Evolutionary conservation across 2,797 vertebrate species (phyloP), one percentile per base, ranked within the genome.

Genomic region (Scarus forsteni): DNA sequence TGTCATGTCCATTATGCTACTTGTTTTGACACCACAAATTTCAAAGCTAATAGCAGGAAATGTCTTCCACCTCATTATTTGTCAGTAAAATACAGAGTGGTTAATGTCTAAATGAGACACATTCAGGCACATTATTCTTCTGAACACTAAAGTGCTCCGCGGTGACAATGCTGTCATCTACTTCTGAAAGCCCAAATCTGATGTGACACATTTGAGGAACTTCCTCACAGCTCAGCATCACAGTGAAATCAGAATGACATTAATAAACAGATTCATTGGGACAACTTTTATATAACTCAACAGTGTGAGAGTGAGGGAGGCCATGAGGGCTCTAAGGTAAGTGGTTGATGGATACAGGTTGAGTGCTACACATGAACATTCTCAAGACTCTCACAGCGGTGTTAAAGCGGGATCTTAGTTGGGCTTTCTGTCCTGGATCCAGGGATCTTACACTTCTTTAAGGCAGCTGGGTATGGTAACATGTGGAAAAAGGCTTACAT

Each of bases 1-100:
- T 60, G 66, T 77, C 77, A 75, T 80, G 68, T 67, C 65, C 64
- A 77, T 66, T 73, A 69, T 46, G 27, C 46, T 6, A 13, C 54
- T 77, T 60, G 73, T 78, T 80, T 66, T 80, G 75, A 81, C 77
- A 68, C 40, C 13, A 48, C 52, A 48, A 66, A 14, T 13, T 13
- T 66, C 38, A 16, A 36, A 73, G 44, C 50, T 70, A 44, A 62
- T 54, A 36, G 46, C 61, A 57, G 44, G 7, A 62, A 45, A 75
- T 57, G 54, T 38, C 34, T 79, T 74, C 65, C 54, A 53, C 62
- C 61, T 81, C 57, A 64, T 77, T 81, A 72, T 86, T 80, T 71
- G 62, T 76, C 77, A 79, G 51, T 36, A 57, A 56, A 38, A 57
- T 35, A 19, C 58, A 73, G 62, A 69, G 38, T 12, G 12, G 18